Evolutionary conservation across 2,797 vertebrate genomes (phyloP).

Genomic region (Poecilia gillii): DNA sequence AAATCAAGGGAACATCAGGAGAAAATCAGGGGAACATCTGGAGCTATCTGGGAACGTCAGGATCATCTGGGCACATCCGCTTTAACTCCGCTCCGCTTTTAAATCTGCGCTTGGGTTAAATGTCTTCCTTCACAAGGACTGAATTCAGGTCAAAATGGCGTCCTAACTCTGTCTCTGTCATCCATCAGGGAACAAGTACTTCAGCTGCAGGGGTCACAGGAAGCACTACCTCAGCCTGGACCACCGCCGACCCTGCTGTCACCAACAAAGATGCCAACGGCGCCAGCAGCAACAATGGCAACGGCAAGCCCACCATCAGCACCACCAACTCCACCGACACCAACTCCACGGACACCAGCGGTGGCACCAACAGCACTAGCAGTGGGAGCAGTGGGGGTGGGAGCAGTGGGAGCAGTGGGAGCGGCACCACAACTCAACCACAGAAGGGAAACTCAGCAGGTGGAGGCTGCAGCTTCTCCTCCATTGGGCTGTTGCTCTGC

Average conservation of each 20-base stretch:
- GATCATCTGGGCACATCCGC: too few relatives aligned
- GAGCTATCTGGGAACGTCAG: too few relatives aligned
- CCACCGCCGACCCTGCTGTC: neutral
- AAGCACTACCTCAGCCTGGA: neutral
- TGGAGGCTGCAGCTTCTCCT: constrained; percentile 11
- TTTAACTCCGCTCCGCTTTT: too few relatives aligned
- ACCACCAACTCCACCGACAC: accelerated
- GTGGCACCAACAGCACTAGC: too few relatives aligned
- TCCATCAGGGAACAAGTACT: neutral
- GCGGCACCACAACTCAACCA: neutral
- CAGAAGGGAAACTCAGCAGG: neutral
- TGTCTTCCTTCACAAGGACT: neutral
- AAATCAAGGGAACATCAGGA: too few relatives aligned
- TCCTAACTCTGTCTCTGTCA: neutral
- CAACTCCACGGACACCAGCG: accelerated
- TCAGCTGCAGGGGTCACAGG: neutral
- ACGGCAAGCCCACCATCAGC: neutral
- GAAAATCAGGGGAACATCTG: too few relatives aligned
- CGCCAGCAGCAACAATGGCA: neutral
- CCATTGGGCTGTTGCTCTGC: constrained; percentile 24
- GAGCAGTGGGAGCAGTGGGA: too few relatives aligned
- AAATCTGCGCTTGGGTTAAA: neutral
- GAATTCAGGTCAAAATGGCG: neutral
- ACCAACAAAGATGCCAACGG: neutral
- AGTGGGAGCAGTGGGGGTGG: neutral